Evolutionary conservation across 2,888 invertebrate genomes (phyloP), one percentile per base, ranked within the genome.

Genomic region (Lycophotia porphyrea): DNA sequence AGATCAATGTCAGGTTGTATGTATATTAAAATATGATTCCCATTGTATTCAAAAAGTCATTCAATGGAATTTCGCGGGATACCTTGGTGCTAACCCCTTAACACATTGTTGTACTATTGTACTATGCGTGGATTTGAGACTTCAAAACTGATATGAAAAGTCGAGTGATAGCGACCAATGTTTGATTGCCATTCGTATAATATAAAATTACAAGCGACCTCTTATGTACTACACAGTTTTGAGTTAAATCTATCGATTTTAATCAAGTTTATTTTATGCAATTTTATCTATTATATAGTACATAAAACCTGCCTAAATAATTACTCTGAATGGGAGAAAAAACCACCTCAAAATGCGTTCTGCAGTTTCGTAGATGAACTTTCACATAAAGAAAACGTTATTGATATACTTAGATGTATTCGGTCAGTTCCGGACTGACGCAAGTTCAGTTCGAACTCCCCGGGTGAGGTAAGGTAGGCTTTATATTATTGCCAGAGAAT

Each of bases 401-500:
- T 52, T 47, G 9, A 9, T 49, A 3, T 49, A n/a, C 0, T 1
- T 60, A 36, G 11, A 36, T 36, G 60, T 34, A 27, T 55, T 27
- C 52, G 52, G 60, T 60, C 60, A 34, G 15, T 36, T 24, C 34
- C 27, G 15, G 1, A 58, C 52, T 27, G n/a, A 21, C 21, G 8
- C n/a, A 21, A 27, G 7, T 8, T 39, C 52, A 55, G 13, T 27
- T 7, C 21, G 3, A 39, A 27, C 21, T 64, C 64, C 21, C 3
- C 49, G 11, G 49, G 49, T 49, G 49, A 24, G 49, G 49, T 24
- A 4, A 64, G n/a, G 1, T 15, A 15, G n/a, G n/a, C 34, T 42
- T 36, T 47, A n/a, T 36, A 4, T 18, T 60, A 49, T 68, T 79
- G 13, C 15, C 34, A 27, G 21, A 55, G 8, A 60, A 69, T 69